phyloP scores from a whole-genome alignment of 2,113 vertebrate species.

The Crypturellus undulatus region DNA sequence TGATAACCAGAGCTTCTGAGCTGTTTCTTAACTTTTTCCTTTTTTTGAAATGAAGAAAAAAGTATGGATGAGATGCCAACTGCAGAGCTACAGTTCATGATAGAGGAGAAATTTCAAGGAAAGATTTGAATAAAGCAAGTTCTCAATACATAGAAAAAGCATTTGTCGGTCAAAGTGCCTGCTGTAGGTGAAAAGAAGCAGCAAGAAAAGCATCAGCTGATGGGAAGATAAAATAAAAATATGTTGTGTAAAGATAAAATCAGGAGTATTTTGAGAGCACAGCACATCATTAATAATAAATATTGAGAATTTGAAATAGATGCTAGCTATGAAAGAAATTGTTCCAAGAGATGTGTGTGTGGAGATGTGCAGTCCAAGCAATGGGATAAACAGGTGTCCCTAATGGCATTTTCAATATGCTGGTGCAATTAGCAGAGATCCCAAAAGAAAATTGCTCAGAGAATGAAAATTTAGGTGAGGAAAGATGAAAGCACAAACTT shows the following conservation, averaged over 20 bases:
- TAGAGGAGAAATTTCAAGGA: background rate
- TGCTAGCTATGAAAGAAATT: background rate
- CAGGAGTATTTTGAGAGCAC: background rate
- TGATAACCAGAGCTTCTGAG: background rate
- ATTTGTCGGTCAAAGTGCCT: background rate
- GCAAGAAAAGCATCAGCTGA: background rate
- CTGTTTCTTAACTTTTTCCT: background rate
- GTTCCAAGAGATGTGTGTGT: background rate
- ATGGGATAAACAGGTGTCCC: background rate
- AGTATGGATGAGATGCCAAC: background rate
- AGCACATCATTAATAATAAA: background rate
- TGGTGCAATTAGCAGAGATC: background rate
- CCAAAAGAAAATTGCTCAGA: background rate
- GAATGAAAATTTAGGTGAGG: background rate
- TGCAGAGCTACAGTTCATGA: background rate
- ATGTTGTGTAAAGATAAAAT: background rate
- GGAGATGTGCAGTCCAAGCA: background rate
- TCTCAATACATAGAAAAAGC: background rate
- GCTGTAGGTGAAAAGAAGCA: background rate
- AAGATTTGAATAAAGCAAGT: background rate
- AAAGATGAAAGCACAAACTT: background rate
- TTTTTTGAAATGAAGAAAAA: background rate
- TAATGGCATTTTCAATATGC: background rate
- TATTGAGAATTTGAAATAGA: background rate
- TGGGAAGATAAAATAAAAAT: background rate